Evolutionary conservation across 2,113 vertebrate species (phyloP).

Genomic region (Gasterosteus nipponicus): DNA sequence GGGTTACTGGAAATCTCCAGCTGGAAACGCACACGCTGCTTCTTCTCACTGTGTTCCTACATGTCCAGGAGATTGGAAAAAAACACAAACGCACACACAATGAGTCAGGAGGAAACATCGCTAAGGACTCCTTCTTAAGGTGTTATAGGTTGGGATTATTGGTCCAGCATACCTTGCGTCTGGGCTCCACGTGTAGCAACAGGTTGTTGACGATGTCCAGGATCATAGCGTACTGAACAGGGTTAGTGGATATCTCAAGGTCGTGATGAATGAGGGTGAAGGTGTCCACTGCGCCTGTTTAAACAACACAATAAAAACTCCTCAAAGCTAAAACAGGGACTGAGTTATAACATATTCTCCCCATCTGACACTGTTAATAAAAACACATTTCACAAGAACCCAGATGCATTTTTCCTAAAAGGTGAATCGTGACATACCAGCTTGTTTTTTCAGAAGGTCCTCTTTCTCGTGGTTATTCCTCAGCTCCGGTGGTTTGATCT

Average conservation of each 20-base stretch:
- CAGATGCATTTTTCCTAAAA: neutral
- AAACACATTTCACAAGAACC: neutral
- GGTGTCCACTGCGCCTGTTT: conserved; percentile 93
- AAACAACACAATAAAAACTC: neutral
- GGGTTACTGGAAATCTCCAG: conserved; percentile 98
- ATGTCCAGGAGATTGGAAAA: neutral
- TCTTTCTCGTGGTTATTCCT: conserved; percentile 92
- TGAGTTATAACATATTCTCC: neutral
- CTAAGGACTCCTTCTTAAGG: neutral
- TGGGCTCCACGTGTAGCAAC: conserved; percentile 94
- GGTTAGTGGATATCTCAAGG: conserved; percentile 98
- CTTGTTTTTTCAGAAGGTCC: conserved; percentile 95
- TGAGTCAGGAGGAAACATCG: neutral
- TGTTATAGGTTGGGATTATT: neutral
- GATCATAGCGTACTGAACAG: conserved; percentile 98
- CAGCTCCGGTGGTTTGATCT: conserved; percentile 94
- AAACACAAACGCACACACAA: neutral
- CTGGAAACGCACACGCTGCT: conserved; percentile 97
- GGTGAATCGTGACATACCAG: conserved; percentile 82
- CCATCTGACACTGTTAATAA: neutral
- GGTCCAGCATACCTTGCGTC: conserved; percentile 87
- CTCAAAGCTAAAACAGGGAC: neutral
- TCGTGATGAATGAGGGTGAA: conserved; percentile 98
- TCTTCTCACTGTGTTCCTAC: conserved; percentile 98
- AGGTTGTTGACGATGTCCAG: conserved; percentile 98